These are phyloP conservation scores for Eutolmus rufibarbis DNA, from an alignment of 2,888 invertebrate genomes.

Conservation along the genomic window DNA sequence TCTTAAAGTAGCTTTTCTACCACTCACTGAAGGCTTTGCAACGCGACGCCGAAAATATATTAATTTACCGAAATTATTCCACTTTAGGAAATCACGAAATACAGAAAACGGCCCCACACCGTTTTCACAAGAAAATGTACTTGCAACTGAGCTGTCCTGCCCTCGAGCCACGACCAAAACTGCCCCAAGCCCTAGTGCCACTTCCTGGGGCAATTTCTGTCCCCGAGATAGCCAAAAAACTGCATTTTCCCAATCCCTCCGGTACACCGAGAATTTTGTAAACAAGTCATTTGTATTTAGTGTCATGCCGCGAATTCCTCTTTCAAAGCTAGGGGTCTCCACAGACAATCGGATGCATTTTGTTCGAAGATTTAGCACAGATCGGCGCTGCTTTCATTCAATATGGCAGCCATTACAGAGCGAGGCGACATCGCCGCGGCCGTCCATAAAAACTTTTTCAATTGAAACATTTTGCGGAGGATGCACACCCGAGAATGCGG, in stretches of 20 bases:
- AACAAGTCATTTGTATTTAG: not conserved
- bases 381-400: conserved; percentile 38
- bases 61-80: not conserved
- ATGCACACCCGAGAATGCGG: not conserved
- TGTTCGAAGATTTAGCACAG: conserved; percentile 34
- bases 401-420: conserved; percentile 31
- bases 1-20: not conserved
- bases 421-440: not conserved
- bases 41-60: not conserved
- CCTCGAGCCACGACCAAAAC: not conserved
- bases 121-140: not conserved
- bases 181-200: not conserved
- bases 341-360: not conserved
- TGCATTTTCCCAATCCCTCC: not conserved
- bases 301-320: not conserved
- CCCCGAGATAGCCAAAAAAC: not conserved
- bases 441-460: not conserved
- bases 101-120: not conserved
- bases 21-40: not conserved
- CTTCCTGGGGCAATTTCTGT: not conserved
- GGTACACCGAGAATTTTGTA: not conserved
- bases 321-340: conserved; percentile 33
- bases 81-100: not conserved
- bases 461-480: not conserved
- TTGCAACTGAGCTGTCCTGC: not conserved